Conservation (phyloP, 2,797 vertebrate genomes). For the Sebastes miniatus region DNA sequence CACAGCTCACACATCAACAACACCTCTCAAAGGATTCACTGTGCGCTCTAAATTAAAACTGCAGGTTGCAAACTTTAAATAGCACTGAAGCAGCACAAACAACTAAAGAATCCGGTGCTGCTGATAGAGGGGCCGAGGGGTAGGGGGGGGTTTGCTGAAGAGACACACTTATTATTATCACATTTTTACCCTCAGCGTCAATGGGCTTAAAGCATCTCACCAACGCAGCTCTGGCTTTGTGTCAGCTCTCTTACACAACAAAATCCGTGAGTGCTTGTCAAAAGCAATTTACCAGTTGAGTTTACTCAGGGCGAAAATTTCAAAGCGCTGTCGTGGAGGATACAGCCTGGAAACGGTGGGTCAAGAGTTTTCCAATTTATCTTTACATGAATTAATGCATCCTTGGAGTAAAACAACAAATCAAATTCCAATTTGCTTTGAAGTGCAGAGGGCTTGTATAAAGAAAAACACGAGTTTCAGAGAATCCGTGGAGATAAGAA, state of each 20-base stretch:
- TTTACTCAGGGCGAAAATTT: conserved; percentile 37
- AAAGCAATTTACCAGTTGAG: conserved; percentile 22
- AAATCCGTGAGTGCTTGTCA: conserved; percentile 37
- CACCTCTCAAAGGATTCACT: conserved; percentile 49
- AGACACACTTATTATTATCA: conserved; percentile 53
- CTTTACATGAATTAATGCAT: conserved; percentile 21
- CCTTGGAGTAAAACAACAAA: conserved; percentile 26
- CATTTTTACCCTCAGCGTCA: conserved; percentile 40
- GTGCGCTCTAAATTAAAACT: conserved; percentile 46
- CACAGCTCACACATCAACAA: conserved; percentile 30
- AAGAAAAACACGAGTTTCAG: conserved; percentile 18
- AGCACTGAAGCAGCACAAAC: conserved; percentile 48
- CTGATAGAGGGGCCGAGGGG: conserved; percentile 14
- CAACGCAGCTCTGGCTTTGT: conserved; percentile 39
- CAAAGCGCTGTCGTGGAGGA: conserved; percentile 18
- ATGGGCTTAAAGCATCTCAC: conserved; percentile 47
- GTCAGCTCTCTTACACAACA: conserved; percentile 43
- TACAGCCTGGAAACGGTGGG: neutral
- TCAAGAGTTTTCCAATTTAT: conserved; percentile 43
- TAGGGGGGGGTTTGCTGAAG: conserved; percentile 32
- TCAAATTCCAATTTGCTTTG: conserved; percentile 21
- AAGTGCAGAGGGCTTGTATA: neutral
- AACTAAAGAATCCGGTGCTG: conserved; percentile 23
- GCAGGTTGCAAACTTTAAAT: conserved; percentile 61
- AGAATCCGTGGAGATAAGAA: neutral